phyloP scores from a whole-genome alignment of 2,797 vertebrate species.

The Intellagama lesueurii region DNA sequence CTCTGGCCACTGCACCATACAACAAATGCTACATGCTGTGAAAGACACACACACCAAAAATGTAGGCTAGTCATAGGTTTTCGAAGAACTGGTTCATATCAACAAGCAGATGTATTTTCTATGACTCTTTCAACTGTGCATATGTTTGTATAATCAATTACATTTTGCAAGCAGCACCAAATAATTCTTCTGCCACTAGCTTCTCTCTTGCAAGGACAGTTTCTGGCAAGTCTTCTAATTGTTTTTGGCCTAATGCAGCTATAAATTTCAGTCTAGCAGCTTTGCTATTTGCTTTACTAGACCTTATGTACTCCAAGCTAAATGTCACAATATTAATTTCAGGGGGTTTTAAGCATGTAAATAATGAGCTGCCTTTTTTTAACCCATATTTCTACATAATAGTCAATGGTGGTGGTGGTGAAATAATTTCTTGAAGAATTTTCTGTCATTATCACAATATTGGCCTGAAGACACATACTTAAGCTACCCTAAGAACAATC shows the following conservation, averaged over 20 bases:
- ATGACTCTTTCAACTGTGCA: slow-evolving; percentile 19
- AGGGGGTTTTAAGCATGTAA: neutral
- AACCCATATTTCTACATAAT: slow-evolving; percentile 1
- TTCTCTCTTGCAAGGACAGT: slow-evolving; percentile 14
- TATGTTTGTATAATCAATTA: slow-evolving; percentile 37
- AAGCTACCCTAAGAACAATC: neutral
- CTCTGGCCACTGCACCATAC: neutral
- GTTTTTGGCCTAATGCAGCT: slow-evolving; percentile 24
- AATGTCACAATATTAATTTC: slow-evolving; percentile 39
- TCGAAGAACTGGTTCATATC: slow-evolving; percentile 21
- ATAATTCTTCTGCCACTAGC: slow-evolving; percentile 25
- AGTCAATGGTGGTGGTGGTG: neutral
- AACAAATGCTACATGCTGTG: neutral
- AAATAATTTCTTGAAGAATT: neutral
- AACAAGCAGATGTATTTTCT: slow-evolving; percentile 10
- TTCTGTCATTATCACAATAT: neutral
- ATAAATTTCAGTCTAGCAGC: slow-evolving; percentile 33
- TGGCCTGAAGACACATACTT: neutral
- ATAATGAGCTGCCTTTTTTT: slow-evolving; percentile 5
- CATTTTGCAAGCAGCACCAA: slow-evolving; percentile 1
- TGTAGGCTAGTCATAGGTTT: slow-evolving; percentile 7
- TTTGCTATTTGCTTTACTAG: slow-evolving; percentile 27
- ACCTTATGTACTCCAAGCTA: slow-evolving; percentile 17
- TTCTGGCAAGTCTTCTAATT: slow-evolving; percentile 37
- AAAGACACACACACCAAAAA: neutral